Evolutionary conservation across 2,888 invertebrate genomes (phyloP), one percentile per base, ranked within the genome.

Genomic region (Octonoba sinensis): DNA sequence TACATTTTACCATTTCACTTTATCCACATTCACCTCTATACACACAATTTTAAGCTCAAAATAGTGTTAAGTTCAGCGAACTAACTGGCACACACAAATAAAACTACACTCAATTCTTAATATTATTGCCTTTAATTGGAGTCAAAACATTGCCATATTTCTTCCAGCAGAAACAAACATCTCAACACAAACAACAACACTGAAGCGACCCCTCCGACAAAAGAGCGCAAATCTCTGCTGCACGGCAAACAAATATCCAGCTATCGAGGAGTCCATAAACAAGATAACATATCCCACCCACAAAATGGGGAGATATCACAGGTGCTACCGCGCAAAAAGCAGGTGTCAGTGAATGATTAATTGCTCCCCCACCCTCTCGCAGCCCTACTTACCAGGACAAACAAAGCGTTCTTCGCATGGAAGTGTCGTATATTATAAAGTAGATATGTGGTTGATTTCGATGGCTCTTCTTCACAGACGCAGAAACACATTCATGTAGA

Each of bases 301-400:
- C 16, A 12, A 27, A 27, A 27, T 6, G 27, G 27, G 27, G 6
- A 27, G 27, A 27, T 27, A 27, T 27, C 2, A 27, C 59, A 59
- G 59, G 59, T 59, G 59, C 22, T 20, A 15, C 20, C 15, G 22
- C 20, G 24, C 22, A 59, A 59, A 18, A 59, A 16, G 18, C 36
- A 54, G 12, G 62, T 73, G 72, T 73, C 72, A 73, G 16, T 49
- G 51, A 36, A 73, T 73, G 72, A 73, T 73, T 73, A 64, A 73
- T 73, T 73, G 44, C 36, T 27, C 36, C 27, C 27, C 27, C 27
- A 27, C 27, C 27, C 6, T 27, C 27, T 3, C 27, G 27, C 27
- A 27, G 27, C 27, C 27, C 27, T 27, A 49, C 51, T 18, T n/a
- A 22, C 66, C 44, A 73, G 62, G 51, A 64, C 64, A 73, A 64